phyloP scores from a whole-genome alignment of 2,888 invertebrate genomes.

The Philopedon plagiatum region DNA sequence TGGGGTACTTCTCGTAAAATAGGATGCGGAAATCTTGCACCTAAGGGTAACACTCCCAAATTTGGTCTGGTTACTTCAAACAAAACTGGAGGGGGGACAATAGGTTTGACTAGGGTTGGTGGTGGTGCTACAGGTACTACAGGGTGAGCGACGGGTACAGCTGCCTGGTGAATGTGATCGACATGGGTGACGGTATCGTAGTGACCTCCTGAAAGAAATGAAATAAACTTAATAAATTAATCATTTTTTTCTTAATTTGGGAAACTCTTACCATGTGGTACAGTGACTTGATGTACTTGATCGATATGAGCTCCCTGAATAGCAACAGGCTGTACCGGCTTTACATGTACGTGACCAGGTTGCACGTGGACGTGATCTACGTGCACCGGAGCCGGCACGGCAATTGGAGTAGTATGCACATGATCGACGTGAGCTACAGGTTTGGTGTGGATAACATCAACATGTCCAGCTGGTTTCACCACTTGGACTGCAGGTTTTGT shows the following conservation, averaged over 20 bases:
- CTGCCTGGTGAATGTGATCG: conserved; percentile 44
- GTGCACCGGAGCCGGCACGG: too few species aligned
- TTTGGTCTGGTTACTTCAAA: conserved; percentile 62
- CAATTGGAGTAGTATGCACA: conserved; percentile 32
- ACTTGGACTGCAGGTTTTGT: conserved; percentile 44
- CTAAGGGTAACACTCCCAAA: conserved; percentile 61
- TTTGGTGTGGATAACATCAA: conserved; percentile 50
- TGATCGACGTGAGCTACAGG: conserved; percentile 55
- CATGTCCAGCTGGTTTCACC: conserved; percentile 29
- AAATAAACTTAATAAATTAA: too few species aligned
- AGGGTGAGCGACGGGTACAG: conserved; percentile 37
- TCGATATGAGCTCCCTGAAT: conserved; percentile 48
- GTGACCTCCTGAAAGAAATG: conserved; percentile 46
- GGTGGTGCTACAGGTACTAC: conserved; percentile 37
- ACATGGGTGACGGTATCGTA: conserved; percentile 47
- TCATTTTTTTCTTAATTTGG: too few species aligned
- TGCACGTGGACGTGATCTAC: conserved; percentile 39
- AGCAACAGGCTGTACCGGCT: conserved; percentile 32
- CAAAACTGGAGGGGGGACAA: conserved; percentile 54
- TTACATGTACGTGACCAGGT: conserved; percentile 37
- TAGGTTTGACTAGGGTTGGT: conserved; percentile 43
- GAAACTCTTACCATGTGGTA: conserved; percentile 46
- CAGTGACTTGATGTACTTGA: conserved; percentile 51
- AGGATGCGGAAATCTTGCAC: conserved; percentile 58
- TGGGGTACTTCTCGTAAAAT: conserved; percentile 54